Evolutionary conservation across 2,888 invertebrate genomes (phyloP), one percentile per base, ranked within the genome.

Genomic region (Ichneumoninae sp.): DNA sequence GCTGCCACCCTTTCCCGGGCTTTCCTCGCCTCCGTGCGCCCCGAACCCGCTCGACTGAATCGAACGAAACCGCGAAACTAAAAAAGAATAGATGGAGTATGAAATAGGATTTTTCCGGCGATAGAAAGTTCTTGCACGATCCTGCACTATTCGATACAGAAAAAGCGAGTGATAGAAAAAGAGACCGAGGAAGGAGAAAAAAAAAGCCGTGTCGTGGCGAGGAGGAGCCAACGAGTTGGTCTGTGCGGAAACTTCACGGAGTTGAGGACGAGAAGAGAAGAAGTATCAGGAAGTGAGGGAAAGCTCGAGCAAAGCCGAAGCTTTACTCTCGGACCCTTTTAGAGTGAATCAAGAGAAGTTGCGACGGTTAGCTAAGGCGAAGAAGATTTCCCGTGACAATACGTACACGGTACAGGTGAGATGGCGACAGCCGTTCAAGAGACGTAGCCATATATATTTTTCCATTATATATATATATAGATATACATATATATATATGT

Each of bases 41-140:
- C 68, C 33, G 57, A 81, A 81, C 36, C 19, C 57, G 50, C 62
- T 44, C 78, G 70, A 72, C 62, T 40, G 80, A 78, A 84, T 81
- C 75, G 78, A 75, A 74, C 36, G 70, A 81, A 81, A 78, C 84
- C 74, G 74, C 65, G 62, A 77, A 77, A 81, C 69, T 83, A 72
- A 83, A 54, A 84, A 66, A 74, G 62, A 75, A 71, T 76, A 74
- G 84, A 86, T 70, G 70, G 78, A 75, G 79, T 81, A 76, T 77
- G 83, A 85, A 84, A 84, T 84, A 82, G 82, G 79, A 84, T 84
- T 84, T 84, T 82, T 79, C 84, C 66, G 74, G 60, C 71, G 84
- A 84, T 84, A 72, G 84, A 82, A 84, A 84, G 84, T 84, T 84
- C 84, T 79, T 33, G 82, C 84, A 79, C 84, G 84, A 82, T 79